Conservation (phyloP, 2,888 invertebrate genomes). For the Andrena dorsata region DNA sequence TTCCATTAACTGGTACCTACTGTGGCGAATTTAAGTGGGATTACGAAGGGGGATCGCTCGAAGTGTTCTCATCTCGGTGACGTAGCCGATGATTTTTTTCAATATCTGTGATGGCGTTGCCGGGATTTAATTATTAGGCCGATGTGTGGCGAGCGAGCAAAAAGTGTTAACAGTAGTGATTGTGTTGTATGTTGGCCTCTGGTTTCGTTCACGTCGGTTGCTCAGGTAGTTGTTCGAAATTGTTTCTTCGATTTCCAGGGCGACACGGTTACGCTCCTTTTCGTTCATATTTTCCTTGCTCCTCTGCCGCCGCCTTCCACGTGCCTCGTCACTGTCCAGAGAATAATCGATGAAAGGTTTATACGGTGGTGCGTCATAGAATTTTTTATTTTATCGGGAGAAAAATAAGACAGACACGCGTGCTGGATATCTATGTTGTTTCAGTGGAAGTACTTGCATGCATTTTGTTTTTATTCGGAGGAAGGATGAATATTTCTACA, state of each 20-base stretch:
- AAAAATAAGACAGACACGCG: no score
- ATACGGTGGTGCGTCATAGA: not conserved
- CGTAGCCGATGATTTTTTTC: not conserved
- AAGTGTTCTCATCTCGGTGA: conserved; percentile 2
- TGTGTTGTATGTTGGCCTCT: no score
- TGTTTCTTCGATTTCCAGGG: conserved; percentile 20
- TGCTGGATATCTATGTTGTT: no score
- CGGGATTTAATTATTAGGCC: no score
- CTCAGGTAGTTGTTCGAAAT: not conserved
- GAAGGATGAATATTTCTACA: no score
- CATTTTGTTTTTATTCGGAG: no score
- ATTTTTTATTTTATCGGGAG: not conserved
- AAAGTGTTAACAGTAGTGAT: no score
- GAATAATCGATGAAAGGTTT: conserved; percentile 5
- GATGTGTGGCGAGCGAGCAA: no score
- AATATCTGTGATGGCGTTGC: no score
- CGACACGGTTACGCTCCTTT: not conserved
- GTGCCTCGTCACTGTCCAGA: not conserved
- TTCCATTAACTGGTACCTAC: not conserved
- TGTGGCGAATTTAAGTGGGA: not conserved
- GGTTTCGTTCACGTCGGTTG: no score
- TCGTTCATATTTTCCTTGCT: conserved; percentile 14
- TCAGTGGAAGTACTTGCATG: no score
- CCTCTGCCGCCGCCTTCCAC: not conserved
- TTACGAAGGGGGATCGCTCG: not conserved